A percentile compares a stretch with the other conserved stretches of the same genome.
Evolutionary conservation across 92 coral and sea anemone species (phyloP).

Genomic region (Ricordea florida): DNA sequence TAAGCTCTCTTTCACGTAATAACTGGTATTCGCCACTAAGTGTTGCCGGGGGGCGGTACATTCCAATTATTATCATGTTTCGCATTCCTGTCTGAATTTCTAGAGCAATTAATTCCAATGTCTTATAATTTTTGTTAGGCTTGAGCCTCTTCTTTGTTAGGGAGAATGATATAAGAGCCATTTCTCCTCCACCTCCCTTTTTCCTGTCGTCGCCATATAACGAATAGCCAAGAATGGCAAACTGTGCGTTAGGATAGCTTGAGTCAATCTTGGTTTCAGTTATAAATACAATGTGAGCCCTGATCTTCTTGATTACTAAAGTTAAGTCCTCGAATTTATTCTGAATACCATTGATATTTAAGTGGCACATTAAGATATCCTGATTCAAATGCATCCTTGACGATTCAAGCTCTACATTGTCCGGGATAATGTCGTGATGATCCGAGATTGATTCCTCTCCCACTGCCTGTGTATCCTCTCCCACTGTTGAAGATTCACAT

Average conservation of each 20-base stretch:
- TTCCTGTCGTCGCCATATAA: constrained; percentile 48
- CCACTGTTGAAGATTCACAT: too few relatives aligned
- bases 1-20: constrained; percentile 39
- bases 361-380: too few relatives aligned
- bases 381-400: too few relatives aligned
- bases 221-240: constrained; percentile 45
- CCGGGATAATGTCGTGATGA: too few relatives aligned
- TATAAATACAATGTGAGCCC: constrained; percentile 17
- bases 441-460: too few relatives aligned
- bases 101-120: constrained; percentile 32
- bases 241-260: constrained; percentile 35
- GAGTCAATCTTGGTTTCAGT: constrained; percentile 40
- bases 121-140: constrained; percentile 1
- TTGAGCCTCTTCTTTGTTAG: constrained; percentile 22
- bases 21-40: constrained; percentile 25
- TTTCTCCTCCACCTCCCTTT: constrained; percentile 51
- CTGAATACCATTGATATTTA: too few relatives aligned
- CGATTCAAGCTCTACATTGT: too few relatives aligned
- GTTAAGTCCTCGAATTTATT: too few relatives aligned
- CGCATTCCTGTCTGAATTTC: constrained; percentile 16
- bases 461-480: too few relatives aligned
- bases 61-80: constrained; percentile 25
- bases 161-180: constrained; percentile 44
- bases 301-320: background rate
- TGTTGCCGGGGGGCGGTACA: constrained; percentile 50